Percentiles rank a stretch among this genome's conserved stretches.
Evolutionary conservation across 2,113 vertebrate species (phyloP).

Genomic region (Onychostoma macrolepis): DNA sequence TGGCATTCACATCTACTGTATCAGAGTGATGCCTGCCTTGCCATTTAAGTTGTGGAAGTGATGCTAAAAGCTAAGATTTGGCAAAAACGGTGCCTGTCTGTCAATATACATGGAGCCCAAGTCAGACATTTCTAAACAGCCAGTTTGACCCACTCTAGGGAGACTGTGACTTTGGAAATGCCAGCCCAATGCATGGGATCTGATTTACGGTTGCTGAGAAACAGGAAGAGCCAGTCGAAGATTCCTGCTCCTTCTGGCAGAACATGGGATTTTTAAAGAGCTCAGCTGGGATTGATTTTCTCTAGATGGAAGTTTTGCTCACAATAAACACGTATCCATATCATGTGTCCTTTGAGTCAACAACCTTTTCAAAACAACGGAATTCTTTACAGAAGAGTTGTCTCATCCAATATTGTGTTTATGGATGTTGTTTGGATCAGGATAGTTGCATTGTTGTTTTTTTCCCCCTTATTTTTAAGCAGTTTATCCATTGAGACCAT

Average conservation of each 20-base stretch:
- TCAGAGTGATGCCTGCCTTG: background rate
- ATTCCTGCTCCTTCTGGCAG: slow-evolving; percentile 20
- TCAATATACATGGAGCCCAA: background rate
- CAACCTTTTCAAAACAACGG: background rate
- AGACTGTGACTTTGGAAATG: background rate
- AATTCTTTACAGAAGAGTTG: background rate
- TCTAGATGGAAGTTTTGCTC: background rate
- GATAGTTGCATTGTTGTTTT: background rate
- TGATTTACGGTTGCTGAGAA: slow-evolving; percentile 12
- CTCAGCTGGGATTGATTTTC: slow-evolving; percentile 41
- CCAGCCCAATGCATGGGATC: background rate
- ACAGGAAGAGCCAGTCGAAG: background rate
- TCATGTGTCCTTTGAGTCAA: background rate
- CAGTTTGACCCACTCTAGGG: background rate
- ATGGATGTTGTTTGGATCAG: background rate
- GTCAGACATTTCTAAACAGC: background rate
- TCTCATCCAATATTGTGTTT: background rate
- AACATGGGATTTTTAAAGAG: background rate
- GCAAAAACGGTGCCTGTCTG: background rate
- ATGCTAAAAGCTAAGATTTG: background rate
- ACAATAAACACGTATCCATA: background rate
- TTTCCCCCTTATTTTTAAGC: background rate
- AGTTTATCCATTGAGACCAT: background rate
- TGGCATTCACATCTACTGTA: background rate
- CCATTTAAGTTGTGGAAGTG: background rate